phyloP scores from a whole-genome alignment of 2,113 vertebrate species.

The Bos javanicus region DNA sequence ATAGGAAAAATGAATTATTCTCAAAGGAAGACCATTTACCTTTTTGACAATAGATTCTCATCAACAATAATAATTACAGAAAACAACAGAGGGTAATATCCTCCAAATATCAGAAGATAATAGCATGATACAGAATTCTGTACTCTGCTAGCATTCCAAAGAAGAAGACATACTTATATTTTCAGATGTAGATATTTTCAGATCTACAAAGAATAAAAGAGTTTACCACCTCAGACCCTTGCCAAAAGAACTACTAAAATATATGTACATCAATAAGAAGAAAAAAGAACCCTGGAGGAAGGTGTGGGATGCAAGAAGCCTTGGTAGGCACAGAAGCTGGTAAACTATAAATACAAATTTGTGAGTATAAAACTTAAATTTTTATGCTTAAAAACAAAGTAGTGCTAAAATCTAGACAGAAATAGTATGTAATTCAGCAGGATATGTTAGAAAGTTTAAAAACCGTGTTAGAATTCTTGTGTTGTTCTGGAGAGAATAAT shows the following conservation, averaged over 20 bases:
- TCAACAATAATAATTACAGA: constrained; percentile 8
- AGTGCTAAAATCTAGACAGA: not conserved
- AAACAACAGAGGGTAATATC: not conserved
- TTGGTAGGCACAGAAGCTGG: constrained; percentile 40
- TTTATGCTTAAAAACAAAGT: not conserved
- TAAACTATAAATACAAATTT: constrained; percentile 7
- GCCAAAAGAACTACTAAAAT: constrained; percentile 37
- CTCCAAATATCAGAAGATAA: not conserved
- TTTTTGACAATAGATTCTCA: not conserved
- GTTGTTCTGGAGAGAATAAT: not conserved
- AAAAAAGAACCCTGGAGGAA: constrained; percentile 4
- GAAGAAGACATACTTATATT: constrained; percentile 22
- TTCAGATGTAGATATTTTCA: constrained; percentile 37
- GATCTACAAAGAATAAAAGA: constrained; percentile 43
- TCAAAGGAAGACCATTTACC: not conserved
- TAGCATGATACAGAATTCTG: constrained; percentile 13
- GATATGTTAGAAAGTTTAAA: not conserved
- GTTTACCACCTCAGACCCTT: constrained; percentile 22
- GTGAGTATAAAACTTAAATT: not conserved
- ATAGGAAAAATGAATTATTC: not conserved
- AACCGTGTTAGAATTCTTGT: not conserved
- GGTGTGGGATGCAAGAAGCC: not conserved
- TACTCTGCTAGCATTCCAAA: constrained; percentile 22
- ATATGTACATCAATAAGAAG: constrained; percentile 16
- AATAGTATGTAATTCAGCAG: not conserved